These are phyloP conservation scores for Cryptoblepharus egeriae DNA, from an alignment of 2,797 vertebrate genomes.

Conservation along the genomic window DNA sequence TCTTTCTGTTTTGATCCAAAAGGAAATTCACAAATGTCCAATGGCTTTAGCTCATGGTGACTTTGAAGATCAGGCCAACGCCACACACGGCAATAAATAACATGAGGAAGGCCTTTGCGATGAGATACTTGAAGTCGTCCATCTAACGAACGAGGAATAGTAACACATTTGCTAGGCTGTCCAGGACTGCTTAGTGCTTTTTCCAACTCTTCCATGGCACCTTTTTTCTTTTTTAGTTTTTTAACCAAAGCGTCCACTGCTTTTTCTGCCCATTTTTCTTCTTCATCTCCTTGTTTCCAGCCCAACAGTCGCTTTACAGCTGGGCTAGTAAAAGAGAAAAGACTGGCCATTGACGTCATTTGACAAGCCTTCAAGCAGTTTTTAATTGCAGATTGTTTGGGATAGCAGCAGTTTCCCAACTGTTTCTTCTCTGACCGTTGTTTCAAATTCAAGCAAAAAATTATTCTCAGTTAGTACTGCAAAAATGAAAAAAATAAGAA, in stretches of 20 bases:
- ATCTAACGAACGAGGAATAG: conserved; percentile 94
- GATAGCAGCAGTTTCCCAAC: conserved; percentile 35
- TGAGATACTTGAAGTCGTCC: conserved; percentile 96
- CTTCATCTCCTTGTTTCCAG: conserved; percentile 99
- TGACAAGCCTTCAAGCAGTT: conserved; percentile 77
- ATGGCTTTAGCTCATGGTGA: conserved; percentile 96
- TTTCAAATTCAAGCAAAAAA: conserved; percentile 37
- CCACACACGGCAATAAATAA: conserved; percentile 98
- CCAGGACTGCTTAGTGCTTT: conserved; percentile 96
- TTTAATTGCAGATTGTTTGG: conserved; percentile 41
- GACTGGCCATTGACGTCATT: conserved; percentile 99
- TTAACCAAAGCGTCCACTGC: conserved; percentile 98
- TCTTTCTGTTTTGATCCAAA: conserved; percentile 99
- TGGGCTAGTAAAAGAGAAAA: conserved; percentile 99
- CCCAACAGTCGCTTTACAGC: conserved; percentile 96
- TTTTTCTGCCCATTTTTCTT: conserved; percentile 99
- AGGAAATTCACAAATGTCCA: conserved; percentile 97
- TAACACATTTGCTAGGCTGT: conserved; percentile 97
- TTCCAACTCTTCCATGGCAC: conserved; percentile 98
- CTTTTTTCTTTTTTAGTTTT: conserved; percentile 98
- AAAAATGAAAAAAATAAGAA: conserved; percentile 22
- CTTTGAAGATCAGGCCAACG: conserved; percentile 98
- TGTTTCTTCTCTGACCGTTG: conserved; percentile 5
- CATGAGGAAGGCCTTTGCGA: conserved; percentile 94
- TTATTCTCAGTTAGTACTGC: conserved; percentile 42